Conservation (phyloP, 1,140 invertebrate species). For the Sipha flava region DNA sequence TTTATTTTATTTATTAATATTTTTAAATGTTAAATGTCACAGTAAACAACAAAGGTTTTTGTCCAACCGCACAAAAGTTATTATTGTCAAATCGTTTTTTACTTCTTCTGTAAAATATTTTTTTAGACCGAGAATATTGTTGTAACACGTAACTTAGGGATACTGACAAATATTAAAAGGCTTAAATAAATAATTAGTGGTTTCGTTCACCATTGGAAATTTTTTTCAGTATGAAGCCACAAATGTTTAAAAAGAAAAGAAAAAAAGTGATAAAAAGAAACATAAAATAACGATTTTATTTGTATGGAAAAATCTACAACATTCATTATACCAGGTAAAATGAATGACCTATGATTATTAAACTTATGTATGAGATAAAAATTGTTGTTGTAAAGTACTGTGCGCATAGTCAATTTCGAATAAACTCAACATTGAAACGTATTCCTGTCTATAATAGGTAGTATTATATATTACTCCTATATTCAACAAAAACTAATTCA, state of each 20-base stretch:
- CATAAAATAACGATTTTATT: too few relatives aligned
- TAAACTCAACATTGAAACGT: too few relatives aligned
- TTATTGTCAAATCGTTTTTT: neutral
- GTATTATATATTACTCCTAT: neutral
- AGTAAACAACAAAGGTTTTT: neutral
- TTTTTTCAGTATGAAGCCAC: neutral
- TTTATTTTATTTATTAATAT: neutral
- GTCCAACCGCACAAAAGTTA: neutral
- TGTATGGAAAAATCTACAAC: too few relatives aligned
- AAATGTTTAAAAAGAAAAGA: too few relatives aligned
- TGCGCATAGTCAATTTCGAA: too few relatives aligned
- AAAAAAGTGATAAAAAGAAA: too few relatives aligned
- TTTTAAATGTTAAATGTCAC: slow-evolving; percentile 14
- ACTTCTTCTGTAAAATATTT: neutral
- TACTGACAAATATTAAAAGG: neutral
- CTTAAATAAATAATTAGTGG: neutral
- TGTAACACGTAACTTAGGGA: neutral
- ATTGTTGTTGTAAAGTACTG: too few relatives aligned
- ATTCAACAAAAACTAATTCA: slow-evolving; percentile 10
- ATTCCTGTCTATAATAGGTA: too few relatives aligned
- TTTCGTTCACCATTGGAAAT: neutral
- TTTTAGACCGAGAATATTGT: neutral
- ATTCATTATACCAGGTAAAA: too few relatives aligned
- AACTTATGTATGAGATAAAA: too few relatives aligned
- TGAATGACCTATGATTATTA: too few relatives aligned